These are phyloP conservation scores for Staurois parvus DNA, from an alignment of 2,797 vertebrate species.

Conservation along the genomic window DNA sequence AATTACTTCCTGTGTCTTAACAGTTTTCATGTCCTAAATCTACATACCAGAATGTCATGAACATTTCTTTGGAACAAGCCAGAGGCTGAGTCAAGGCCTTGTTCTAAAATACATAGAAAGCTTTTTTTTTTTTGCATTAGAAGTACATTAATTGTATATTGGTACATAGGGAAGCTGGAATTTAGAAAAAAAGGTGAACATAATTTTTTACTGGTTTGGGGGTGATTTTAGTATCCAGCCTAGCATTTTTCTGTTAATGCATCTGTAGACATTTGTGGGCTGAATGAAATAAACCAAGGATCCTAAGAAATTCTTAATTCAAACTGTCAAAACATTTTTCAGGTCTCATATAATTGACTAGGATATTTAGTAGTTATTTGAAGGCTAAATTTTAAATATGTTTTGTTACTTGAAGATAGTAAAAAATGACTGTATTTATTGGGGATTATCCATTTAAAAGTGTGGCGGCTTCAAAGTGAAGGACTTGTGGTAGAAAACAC, in stretches of 20 bases:
- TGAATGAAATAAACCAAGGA: neutral
- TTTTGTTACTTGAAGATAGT: neutral
- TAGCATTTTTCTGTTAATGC: neutral
- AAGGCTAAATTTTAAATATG: neutral
- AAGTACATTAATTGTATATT: too few species aligned
- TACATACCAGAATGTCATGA: too few species aligned
- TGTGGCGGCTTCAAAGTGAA: neutral
- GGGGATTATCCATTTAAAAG: neutral
- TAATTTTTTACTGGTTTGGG: neutral
- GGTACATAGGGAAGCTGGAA: too few species aligned
- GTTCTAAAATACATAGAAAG: too few species aligned
- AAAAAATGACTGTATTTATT: constrained; percentile 8
- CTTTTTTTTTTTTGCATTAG: too few species aligned
- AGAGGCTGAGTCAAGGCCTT: too few species aligned
- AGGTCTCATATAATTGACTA: neutral
- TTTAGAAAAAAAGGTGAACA: too few species aligned
- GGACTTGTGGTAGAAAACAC: neutral
- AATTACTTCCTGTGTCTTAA: too few species aligned
- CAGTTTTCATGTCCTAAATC: too few species aligned
- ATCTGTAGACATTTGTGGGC: neutral
- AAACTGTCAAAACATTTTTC: neutral
- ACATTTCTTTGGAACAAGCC: too few species aligned
- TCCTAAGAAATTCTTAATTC: neutral
- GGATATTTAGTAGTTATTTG: neutral
- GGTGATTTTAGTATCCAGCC: neutral